Conservation (phyloP, 2,888 invertebrate genomes). For the Drosophila rubida region DNA sequence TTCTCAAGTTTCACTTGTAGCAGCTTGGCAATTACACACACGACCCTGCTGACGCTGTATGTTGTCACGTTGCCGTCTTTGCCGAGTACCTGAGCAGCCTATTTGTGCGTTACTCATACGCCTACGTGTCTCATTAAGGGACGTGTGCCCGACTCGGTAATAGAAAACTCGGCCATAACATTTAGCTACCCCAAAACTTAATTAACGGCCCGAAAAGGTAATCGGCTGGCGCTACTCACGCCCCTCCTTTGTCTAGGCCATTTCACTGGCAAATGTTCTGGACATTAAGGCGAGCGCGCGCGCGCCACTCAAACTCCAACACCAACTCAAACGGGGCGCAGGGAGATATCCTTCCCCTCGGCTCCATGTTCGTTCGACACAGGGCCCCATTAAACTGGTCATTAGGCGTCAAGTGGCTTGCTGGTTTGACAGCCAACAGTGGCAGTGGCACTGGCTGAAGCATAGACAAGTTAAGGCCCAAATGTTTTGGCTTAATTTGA, state of each 20-base stretch:
- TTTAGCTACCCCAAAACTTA: slow-evolving; percentile 71
- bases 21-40: slow-evolving; percentile 47
- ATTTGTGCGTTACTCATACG: slow-evolving; percentile 74
- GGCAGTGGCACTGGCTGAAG: slow-evolving; percentile 36
- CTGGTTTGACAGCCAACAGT: slow-evolving; percentile 51
- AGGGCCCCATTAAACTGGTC: slow-evolving; percentile 70
- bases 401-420: slow-evolving; percentile 77
- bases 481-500: slow-evolving; percentile 75
- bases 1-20: slow-evolving; percentile 39
- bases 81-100: slow-evolving; percentile 43
- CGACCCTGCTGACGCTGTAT: slow-evolving; percentile 11
- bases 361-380: not conserved
- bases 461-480: slow-evolving; percentile 49
- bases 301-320: slow-evolving; percentile 34
- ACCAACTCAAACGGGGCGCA: too few species aligned
- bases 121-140: slow-evolving; percentile 74
- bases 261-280: slow-evolving; percentile 70
- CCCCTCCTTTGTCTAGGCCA: slow-evolving; percentile 61
- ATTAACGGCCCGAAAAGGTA: slow-evolving; percentile 71
- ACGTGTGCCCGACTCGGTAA: slow-evolving; percentile 61
- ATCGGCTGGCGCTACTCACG: slow-evolving; percentile 49
- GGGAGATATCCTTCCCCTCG: slow-evolving; percentile 1
- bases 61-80: slow-evolving; percentile 46
- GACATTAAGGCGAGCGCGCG: slow-evolving; percentile 61
- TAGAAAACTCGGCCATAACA: slow-evolving; percentile 77